Conservation (phyloP, 2,113 vertebrate genomes). For the Ailuropoda melanoleuca region DNA sequence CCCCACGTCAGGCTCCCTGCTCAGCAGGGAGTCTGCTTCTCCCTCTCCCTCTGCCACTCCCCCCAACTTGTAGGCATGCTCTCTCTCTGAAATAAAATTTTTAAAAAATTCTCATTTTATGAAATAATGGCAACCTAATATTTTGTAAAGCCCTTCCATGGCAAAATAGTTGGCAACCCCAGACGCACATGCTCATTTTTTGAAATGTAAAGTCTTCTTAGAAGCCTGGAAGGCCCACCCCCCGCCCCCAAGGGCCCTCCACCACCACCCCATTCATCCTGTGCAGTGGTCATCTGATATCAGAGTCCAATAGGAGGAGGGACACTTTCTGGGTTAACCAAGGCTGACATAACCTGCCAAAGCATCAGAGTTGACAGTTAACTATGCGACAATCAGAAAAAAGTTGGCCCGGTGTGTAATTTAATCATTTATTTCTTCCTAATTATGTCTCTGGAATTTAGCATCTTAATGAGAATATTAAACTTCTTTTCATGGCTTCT, state of each 20-base stretch:
- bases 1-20: background rate
- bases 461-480: slow-evolving; percentile 54
- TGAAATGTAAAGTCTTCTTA: background rate
- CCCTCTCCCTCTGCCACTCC: background rate
- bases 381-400: background rate
- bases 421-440: background rate
- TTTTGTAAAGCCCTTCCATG: background rate
- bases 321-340: background rate
- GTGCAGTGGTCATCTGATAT: background rate
- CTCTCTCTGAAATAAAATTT: background rate
- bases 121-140: background rate
- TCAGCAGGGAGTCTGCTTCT: background rate
- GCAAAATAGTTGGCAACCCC: background rate
- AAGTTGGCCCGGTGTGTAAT: background rate
- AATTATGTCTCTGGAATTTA: slow-evolving; percentile 18
- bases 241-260: background rate
- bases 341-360: background rate
- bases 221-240: background rate
- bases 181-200: background rate
- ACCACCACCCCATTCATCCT: background rate
- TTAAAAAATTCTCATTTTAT: background rate
- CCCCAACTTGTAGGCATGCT: too few relatives aligned
- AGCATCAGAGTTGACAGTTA: background rate
- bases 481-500: background rate
- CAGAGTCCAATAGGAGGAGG: background rate